Base-by-base conservation (phyloP, 2,113 vertebrate genomes). In the Hirundichthys speculiger region DNA sequence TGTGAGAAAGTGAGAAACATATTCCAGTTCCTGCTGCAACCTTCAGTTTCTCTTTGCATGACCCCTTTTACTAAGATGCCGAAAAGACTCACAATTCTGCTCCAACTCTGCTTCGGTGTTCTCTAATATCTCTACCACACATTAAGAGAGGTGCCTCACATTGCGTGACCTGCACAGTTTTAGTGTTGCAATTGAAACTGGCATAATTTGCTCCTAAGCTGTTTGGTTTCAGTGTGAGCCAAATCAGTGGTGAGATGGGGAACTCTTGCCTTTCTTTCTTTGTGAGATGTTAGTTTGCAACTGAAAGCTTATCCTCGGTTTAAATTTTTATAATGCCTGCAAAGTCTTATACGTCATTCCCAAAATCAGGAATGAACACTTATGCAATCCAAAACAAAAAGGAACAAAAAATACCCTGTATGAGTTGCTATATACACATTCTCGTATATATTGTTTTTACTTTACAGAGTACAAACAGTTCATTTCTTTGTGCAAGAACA, bases 211-310 rank as follows among this genome's bases (percentile, higher is more conserved):
- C 68, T 77, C 55, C 51, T 47, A 71, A 19, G 69, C 14, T 24
- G 34, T 62, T 77, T 30, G 65, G 50, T 61, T 41, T 52, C 2
- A 10, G 34, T 21, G 41, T 0, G 3, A 13, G 42, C 58, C 71
- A 73, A 61, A 58, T 77, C 24, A 60, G 49, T 59, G 20, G 71
- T 73, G 49, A 69, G 13, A 46, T 14, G 0, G 38, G 60, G 43
- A 51, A 39, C 27, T 72, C 40, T 16, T 46, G 69, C 41, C 62
- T 48, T 45, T 59, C 43, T 54, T 65, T 65, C 20, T 49, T 38
- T 45, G 40, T 71, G 57, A 81, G 71, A 75, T 84, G 42, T 73
- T 81, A 82, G 49, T 55, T 82, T 59, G 42, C 19, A 61, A 42
- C 42, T 21, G 50, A 66, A 56, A n/a, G 8, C 56, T 56, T 38